Evolutionary conservation across 2,113 vertebrate genomes (phyloP).

Genomic region (Perognathus longimembris): DNA sequence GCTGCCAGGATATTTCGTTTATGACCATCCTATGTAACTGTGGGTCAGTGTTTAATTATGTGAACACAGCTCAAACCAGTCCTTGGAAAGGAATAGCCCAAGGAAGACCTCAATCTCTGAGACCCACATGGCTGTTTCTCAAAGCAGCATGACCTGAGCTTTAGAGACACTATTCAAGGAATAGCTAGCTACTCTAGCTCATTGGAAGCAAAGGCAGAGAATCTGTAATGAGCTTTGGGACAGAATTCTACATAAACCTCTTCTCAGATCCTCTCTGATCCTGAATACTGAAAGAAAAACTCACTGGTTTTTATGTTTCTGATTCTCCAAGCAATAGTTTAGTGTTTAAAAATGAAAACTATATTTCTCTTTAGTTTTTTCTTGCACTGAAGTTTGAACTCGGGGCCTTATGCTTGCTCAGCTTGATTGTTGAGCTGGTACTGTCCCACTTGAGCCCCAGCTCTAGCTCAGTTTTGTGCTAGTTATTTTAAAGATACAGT

Average conservation of each 20-base stretch:
- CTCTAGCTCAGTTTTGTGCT: too few species aligned
- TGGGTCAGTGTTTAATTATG: background rate
- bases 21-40: background rate
- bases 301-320: background rate
- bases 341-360: background rate
- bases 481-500: too few species aligned
- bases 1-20: background rate
- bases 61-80: background rate
- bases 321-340: slow-evolving; percentile 6
- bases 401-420: too few species aligned
- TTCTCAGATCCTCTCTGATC: background rate
- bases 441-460: too few species aligned
- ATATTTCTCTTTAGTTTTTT: background rate
- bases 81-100: background rate
- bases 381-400: too few species aligned
- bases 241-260: background rate
- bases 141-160: background rate
- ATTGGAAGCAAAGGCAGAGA: background rate
- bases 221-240: background rate
- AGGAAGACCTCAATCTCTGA: background rate
- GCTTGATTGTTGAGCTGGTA: too few species aligned
- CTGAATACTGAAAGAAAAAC: background rate
- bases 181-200: background rate
- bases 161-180: background rate
- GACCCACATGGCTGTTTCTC: background rate